phyloP scores from a whole-genome alignment of 2,113 vertebrate genomes.

The Phylloscopus whistleri region DNA sequence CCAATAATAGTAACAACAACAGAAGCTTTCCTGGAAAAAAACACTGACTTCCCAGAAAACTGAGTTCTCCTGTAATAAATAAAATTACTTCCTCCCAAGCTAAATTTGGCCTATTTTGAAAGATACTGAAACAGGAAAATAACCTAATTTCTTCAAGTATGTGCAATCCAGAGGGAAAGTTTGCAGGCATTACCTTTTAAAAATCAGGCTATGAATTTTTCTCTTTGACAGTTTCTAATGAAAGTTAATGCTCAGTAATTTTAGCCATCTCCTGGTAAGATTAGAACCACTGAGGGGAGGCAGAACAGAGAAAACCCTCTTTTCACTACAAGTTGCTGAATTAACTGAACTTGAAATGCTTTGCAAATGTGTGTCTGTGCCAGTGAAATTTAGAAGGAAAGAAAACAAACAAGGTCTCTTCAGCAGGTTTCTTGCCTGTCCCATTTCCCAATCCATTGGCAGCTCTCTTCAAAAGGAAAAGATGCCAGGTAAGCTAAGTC shows the following conservation, averaged over 20 bases:
- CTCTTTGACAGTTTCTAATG: constrained; percentile 2
- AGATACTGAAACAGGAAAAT: background rate
- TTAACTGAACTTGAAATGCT: background rate
- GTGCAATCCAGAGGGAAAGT: background rate
- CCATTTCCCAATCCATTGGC: background rate
- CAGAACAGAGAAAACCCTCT: background rate
- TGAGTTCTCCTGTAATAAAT: background rate
- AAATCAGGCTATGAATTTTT: constrained; percentile 27
- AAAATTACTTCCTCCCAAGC: background rate
- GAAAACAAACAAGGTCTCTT: background rate
- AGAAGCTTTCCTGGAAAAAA: background rate
- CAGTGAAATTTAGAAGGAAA: background rate
- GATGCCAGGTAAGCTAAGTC: background rate
- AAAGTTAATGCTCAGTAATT: background rate
- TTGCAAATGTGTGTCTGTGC: background rate
- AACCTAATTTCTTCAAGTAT: constrained; percentile 1
- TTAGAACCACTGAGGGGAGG: background rate
- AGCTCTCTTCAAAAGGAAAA: background rate
- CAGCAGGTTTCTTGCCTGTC: background rate
- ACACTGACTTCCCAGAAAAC: background rate
- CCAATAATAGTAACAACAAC: background rate
- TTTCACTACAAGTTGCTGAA: background rate
- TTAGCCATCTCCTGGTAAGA: background rate
- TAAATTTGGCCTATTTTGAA: constrained; percentile 4
- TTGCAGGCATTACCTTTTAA: constrained; percentile 20